These are phyloP conservation scores for Aphelenchoides besseyi DNA, from an alignment of 1,140 invertebrate species.

Conservation along the genomic window DNA sequence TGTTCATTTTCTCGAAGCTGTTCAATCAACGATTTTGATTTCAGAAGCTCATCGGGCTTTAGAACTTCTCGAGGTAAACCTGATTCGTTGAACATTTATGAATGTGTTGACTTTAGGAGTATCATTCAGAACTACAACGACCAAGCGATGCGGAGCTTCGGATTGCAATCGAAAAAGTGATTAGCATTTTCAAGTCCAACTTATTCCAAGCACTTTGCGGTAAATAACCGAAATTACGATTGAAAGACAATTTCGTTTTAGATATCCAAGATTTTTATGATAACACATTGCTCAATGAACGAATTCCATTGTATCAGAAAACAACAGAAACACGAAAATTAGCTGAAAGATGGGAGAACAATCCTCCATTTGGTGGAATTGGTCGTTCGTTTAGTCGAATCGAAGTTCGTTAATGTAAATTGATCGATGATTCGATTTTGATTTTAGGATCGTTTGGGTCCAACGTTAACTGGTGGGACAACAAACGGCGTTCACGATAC, in stretches of 20 bases:
- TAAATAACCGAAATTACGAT: conserved; percentile 23
- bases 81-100: neutral
- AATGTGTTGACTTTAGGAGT: conserved; percentile 24
- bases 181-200: conserved; percentile 48
- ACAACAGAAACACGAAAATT: conserved; percentile 45
- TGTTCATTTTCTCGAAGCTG: neutral
- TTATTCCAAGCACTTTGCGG: conserved; percentile 51
- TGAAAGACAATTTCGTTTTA: conserved; percentile 22
- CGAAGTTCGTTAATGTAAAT: conserved; percentile 6
- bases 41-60: conserved; percentile 46
- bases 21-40: conserved; percentile 21
- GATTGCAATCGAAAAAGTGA: conserved; percentile 44
- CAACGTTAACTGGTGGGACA: conserved; percentile 1
- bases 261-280: conserved; percentile 55
- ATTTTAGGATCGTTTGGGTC: conserved; percentile 12
- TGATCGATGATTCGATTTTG: neutral
- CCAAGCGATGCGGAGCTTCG: conserved; percentile 42
- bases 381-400: neutral
- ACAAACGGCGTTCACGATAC: conserved; percentile 38
- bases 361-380: conserved; percentile 40
- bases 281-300: conserved; percentile 48
- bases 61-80: conserved; percentile 32
- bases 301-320: conserved; percentile 40
- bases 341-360: conserved; percentile 46
- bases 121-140: conserved; percentile 38